Evolutionary conservation across 2,797 vertebrate genomes (phyloP).

Genomic region (Cryptoprocta ferox): DNA sequence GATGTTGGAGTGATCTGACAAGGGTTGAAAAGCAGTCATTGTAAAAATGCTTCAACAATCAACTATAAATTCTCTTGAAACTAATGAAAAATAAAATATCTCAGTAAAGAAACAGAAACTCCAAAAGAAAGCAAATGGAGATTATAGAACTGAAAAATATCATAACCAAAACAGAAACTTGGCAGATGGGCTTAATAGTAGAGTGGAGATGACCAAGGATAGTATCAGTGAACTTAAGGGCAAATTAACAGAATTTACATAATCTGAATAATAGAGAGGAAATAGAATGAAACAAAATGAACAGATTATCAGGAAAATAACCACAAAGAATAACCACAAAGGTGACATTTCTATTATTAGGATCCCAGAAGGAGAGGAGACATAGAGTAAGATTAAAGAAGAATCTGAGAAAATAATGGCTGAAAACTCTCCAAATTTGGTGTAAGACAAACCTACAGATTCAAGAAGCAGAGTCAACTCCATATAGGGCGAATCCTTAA

Average conservation of each 20-base stretch:
- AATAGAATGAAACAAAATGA: neutral
- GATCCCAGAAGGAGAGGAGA: neutral
- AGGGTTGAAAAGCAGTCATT: neutral
- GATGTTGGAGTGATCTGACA: neutral
- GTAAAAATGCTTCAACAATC: neutral
- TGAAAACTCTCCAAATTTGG: neutral
- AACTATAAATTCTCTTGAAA: conserved; percentile 9
- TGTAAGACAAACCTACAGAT: neutral
- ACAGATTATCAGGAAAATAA: neutral
- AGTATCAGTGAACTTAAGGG: neutral
- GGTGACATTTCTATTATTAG: neutral
- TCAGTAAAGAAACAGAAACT: neutral
- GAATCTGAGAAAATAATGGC: neutral
- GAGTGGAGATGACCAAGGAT: neutral
- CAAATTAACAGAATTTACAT: neutral
- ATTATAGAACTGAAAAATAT: neutral
- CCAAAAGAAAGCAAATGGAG: conserved; percentile 4
- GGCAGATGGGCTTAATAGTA: neutral
- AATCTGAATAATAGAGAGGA: neutral
- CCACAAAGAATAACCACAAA: neutral
- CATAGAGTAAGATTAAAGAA: neutral
- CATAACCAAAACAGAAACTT: neutral
- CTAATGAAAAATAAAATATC: neutral
- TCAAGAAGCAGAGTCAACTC: neutral
- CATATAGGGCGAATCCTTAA: neutral